phyloP scores from a whole-genome alignment of 2,888 invertebrate genomes.

The Acleris cristana region DNA sequence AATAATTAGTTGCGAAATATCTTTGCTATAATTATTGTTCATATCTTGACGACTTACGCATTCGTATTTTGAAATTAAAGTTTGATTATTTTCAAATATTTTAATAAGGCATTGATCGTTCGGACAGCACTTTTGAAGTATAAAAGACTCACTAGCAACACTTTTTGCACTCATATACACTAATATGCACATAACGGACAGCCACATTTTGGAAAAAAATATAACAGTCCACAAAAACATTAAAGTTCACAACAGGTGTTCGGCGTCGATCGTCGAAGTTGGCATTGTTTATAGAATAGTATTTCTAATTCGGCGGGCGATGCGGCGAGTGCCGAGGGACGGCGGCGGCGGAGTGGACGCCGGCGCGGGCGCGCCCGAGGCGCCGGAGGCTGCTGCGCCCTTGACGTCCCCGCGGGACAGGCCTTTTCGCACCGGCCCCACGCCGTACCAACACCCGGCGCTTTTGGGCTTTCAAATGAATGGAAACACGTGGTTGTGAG shows the following conservation, averaged over 20 bases:
- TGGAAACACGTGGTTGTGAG: conserved; percentile 16
- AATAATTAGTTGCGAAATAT: conserved; percentile 57
- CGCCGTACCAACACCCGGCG: background rate
- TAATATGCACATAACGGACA: conserved; percentile 53
- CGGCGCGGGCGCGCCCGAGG: conserved; percentile 44
- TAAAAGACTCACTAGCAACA: conserved; percentile 48
- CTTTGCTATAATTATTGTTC: conserved; percentile 52
- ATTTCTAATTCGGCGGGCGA: conserved; percentile 39
- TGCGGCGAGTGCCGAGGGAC: conserved; percentile 60
- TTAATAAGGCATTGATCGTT: conserved; percentile 62
- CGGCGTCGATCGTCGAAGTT: conserved; percentile 59
- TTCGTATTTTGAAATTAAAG: conserved; percentile 49
- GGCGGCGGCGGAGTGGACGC: conserved; percentile 57
- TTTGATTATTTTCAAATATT: conserved; percentile 49
- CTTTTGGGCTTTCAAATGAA: conserved; percentile 27
- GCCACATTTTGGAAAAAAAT: conserved; percentile 57
- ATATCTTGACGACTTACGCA: conserved; percentile 59
- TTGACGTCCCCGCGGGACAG: conserved; percentile 52
- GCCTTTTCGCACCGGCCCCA: conserved; percentile 40
- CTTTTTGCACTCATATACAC: conserved; percentile 46
- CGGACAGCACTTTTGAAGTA: conserved; percentile 74
- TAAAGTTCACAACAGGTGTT: conserved; percentile 65
- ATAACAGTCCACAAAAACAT: conserved; percentile 42
- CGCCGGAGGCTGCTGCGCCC: conserved; percentile 70
- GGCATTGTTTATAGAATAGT: conserved; percentile 61